Evolutionary conservation across 1,140 invertebrate genomes (phyloP).

Genomic region (Ericerus pela): DNA sequence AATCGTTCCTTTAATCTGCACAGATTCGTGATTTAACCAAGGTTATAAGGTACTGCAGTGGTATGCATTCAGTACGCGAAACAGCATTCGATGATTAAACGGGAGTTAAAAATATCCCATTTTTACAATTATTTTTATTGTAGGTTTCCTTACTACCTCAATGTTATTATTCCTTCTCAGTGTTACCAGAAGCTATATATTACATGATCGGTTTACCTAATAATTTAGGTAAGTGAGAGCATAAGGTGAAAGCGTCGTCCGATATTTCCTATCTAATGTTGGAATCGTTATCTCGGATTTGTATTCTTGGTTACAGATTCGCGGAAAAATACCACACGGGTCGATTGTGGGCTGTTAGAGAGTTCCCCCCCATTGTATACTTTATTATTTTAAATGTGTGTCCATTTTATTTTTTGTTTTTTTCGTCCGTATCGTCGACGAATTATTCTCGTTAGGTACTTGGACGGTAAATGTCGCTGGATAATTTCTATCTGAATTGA

Average conservation of each 20-base stretch:
- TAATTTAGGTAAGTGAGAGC: conserved; percentile 11
- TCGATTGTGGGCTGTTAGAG: too few relatives aligned
- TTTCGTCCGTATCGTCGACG: too few relatives aligned
- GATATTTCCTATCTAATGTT: conserved; percentile 2
- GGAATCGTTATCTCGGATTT: too few relatives aligned
- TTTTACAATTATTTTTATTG: conserved; percentile 7
- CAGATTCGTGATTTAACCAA: conserved; percentile 5
- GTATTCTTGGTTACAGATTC: too few relatives aligned
- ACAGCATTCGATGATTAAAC: conserved; percentile 1
- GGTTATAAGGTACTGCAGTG: conserved; percentile 4
- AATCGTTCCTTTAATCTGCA: conserved; percentile 7
- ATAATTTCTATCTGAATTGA: too few relatives aligned
- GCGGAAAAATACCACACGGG: too few relatives aligned
- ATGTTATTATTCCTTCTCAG: conserved; percentile 7
- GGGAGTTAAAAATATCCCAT: neutral
- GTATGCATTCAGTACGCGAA: neutral
- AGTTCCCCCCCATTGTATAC: too few relatives aligned
- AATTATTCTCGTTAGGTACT: too few relatives aligned
- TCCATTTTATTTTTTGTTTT: too few relatives aligned
- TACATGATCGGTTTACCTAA: conserved; percentile 7
- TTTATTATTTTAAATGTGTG: too few relatives aligned
- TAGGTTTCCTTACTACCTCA: conserved; percentile 10
- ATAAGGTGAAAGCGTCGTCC: conserved; percentile 3
- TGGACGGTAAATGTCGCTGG: too few relatives aligned
- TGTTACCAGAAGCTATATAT: conserved; percentile 6